phyloP scores from a whole-genome alignment of 2,888 invertebrate genomes.

The Dendrolimus houi region DNA sequence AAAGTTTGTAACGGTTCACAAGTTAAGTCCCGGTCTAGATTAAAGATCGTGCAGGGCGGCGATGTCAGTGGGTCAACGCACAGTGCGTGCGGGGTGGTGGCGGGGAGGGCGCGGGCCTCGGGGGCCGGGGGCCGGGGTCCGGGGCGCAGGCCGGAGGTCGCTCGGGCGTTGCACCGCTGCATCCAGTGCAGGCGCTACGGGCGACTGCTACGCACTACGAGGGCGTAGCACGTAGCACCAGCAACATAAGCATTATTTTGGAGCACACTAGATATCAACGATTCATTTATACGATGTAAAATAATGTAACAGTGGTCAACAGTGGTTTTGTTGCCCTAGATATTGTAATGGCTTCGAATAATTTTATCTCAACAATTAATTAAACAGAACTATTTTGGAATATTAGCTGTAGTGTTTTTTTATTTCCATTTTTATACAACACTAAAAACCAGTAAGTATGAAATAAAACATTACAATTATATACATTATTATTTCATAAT shows the following conservation, averaged over 20 bases:
- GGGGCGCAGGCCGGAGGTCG: constrained; percentile 26
- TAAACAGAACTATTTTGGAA: too few species aligned
- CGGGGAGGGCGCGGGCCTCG: constrained; percentile 27
- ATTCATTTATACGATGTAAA: too few species aligned
- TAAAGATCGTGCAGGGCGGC: constrained; percentile 69
- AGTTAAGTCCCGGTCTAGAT: constrained; percentile 51
- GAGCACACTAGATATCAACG: background rate
- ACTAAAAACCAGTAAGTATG: too few species aligned
- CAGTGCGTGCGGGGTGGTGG: constrained; percentile 57
- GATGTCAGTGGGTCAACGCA: constrained; percentile 74
- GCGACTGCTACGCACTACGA: constrained; percentile 42
- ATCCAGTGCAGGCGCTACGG: constrained; percentile 54
- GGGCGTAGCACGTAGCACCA: constrained; percentile 17
- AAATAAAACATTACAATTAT: too few species aligned
- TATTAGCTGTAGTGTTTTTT: too few species aligned
- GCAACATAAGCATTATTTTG: background rate
- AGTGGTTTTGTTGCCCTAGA: too few species aligned
- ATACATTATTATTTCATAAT: too few species aligned
- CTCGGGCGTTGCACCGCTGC: constrained; percentile 67
- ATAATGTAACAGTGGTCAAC: too few species aligned
- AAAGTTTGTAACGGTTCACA: constrained; percentile 24
- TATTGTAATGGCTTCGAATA: too few species aligned
- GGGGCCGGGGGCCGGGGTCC: constrained; percentile 12
- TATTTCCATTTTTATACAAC: too few species aligned
- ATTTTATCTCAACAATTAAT: too few species aligned